These are phyloP conservation scores for Tillus elongatus DNA, from an alignment of 2,888 invertebrate genomes.

Conservation along the genomic window DNA sequence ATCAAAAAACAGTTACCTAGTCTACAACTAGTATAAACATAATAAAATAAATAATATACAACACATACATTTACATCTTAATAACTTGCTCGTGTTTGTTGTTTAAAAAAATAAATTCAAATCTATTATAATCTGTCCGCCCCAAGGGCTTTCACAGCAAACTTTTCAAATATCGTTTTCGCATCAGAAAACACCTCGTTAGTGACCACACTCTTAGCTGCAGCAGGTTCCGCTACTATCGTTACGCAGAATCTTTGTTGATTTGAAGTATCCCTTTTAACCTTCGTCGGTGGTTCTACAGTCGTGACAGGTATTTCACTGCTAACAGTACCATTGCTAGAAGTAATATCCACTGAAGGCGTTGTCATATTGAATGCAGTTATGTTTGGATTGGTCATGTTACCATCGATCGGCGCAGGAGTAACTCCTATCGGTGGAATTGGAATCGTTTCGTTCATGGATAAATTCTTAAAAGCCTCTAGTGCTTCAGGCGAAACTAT, in stretches of 20 bases:
- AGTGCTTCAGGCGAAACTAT: constrained; percentile 13
- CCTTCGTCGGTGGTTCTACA: constrained; percentile 10
- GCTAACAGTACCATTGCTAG: constrained; percentile 7
- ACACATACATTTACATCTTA: too few relatives aligned
- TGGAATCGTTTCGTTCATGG: constrained; percentile 11
- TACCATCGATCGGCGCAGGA: not conserved
- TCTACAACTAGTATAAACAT: too few relatives aligned
- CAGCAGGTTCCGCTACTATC: constrained; percentile 23
- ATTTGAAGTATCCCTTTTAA: constrained; percentile 17
- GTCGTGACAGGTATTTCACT: constrained; percentile 13
- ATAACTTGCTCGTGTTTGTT: too few relatives aligned
- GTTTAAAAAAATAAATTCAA: too few relatives aligned
- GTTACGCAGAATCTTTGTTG: constrained; percentile 31
- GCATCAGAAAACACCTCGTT: too few relatives aligned
- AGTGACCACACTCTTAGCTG: too few relatives aligned
- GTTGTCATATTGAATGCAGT: constrained; percentile 12
- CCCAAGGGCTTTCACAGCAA: too few relatives aligned
- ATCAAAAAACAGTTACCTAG: too few relatives aligned
- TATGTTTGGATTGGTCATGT: constrained; percentile 10
- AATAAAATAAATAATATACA: too few relatives aligned
- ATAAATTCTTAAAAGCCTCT: constrained; percentile 12
- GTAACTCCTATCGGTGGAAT: not conserved
- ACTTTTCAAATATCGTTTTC: too few relatives aligned
- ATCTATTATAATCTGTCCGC: too few relatives aligned
- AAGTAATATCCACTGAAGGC: constrained; percentile 3